phyloP scores from a whole-genome alignment of 2,888 invertebrate genomes.

The Epirrhoe alternata region DNA sequence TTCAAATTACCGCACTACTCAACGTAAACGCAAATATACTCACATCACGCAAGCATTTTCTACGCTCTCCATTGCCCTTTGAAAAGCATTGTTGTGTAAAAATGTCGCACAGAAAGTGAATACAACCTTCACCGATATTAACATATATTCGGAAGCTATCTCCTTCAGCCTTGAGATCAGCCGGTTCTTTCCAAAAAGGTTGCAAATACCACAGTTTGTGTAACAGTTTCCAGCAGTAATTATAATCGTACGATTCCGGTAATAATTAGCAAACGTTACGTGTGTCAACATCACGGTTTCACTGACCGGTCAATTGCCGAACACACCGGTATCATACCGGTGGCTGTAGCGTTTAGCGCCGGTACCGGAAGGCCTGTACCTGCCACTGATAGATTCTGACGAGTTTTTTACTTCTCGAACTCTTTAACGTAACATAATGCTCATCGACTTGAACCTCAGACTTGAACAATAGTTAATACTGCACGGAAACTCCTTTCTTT shows the following conservation, averaged over 20 bases:
- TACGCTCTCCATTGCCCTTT: conserved; percentile 24
- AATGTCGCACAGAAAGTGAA: conserved; percentile 26
- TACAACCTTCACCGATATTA: conserved; percentile 13
- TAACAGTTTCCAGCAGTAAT: conserved; percentile 27
- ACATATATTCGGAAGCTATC: conserved; percentile 20
- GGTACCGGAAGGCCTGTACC: conserved; percentile 2
- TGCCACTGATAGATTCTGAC: background rate
- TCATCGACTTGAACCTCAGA: no score
- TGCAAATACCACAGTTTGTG: conserved; percentile 26
- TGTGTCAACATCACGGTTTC: conserved; percentile 38
- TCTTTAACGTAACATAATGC: no score
- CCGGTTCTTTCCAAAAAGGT: conserved; percentile 33
- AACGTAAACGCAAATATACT: conserved; percentile 12
- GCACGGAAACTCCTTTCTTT: no score
- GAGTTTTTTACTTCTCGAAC: no score
- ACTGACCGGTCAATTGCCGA: conserved; percentile 18
- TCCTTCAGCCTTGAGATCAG: conserved; percentile 27
- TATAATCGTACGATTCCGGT: conserved; percentile 37
- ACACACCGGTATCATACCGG: conserved; percentile 8
- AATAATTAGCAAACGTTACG: conserved; percentile 38
- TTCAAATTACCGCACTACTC: conserved; percentile 22
- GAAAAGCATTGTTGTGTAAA: conserved; percentile 27
- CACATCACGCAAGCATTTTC: conserved; percentile 11
- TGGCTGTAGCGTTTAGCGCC: background rate
- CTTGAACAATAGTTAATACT: no score